Conservation (phyloP, 2,888 invertebrate genomes). For the Mythimna albipuncta region DNA sequence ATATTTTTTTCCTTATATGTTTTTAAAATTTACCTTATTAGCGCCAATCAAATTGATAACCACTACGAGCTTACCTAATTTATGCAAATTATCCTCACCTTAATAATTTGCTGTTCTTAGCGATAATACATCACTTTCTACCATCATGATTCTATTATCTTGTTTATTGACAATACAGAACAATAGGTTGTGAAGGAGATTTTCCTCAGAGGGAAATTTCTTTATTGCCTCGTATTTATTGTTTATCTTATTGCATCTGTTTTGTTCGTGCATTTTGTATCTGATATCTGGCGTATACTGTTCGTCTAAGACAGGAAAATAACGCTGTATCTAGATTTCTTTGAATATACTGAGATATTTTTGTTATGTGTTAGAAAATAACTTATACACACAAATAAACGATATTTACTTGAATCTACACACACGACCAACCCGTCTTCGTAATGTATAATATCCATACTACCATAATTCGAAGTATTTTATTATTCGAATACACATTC, state of each 20-base stretch:
- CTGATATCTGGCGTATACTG: too few relatives aligned
- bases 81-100: not conserved
- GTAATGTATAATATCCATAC: too few relatives aligned
- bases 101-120: constrained; percentile 32
- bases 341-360: too few relatives aligned
- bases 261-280: not conserved
- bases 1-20: not conserved
- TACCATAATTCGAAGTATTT: too few relatives aligned
- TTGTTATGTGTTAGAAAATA: too few relatives aligned
- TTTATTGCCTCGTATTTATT: constrained; percentile 10
- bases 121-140: constrained; percentile 22
- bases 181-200: constrained; percentile 9
- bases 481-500: too few relatives aligned
- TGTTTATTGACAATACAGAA: constrained; percentile 1
- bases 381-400: too few relatives aligned
- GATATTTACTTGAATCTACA: too few relatives aligned
- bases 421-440: too few relatives aligned
- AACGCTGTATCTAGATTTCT: too few relatives aligned
- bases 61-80: not conserved
- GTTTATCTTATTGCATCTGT: constrained; percentile 1
- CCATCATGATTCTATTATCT: constrained; percentile 17
- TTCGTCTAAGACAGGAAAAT: too few relatives aligned
- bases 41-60: constrained; percentile 12
- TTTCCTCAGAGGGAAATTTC: constrained; percentile 7
- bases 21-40: not conserved